Evolutionary conservation across 2,113 vertebrate species (phyloP), one percentile per base, ranked within the genome.

Genomic region (Pollimyrus isidori): DNA sequence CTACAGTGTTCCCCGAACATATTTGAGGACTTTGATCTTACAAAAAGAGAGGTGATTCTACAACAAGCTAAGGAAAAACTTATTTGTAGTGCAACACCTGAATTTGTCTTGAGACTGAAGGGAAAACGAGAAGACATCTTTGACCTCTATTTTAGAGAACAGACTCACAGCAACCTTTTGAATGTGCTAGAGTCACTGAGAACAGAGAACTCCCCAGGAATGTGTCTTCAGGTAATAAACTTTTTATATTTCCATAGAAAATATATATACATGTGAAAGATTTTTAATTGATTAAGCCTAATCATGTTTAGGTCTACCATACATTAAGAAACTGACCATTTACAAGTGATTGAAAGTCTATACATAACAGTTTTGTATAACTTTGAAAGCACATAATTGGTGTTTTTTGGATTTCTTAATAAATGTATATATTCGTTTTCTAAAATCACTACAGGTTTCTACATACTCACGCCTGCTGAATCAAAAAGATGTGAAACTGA

Each of bases 41-140:
- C 94, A 1, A 88, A 92, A 0, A 84, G 53, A 89, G 6, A 0
- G 17, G 0, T 58, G 0, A 93, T 95, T 46, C 89, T 85, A 2
- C 69, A 88, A 0, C 82, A 84, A 7, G 96, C 96, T 1, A 92
- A 91, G 30, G 42, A 92, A 90, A 92, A 92, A 0, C 93, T 97
- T 90, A 92, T 97, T 82, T 93, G 93, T 4, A 96, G 96, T 5
- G 96, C 96, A 86, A 96, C 97, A 2, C 96, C 97, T 0, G 97
- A 97, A 0, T 93, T 96, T 0, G 91, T 97, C 17, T 90, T 97
- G 46, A 94, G 96, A 35, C 91, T 94, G 49, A 88, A 52, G 3
- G 39, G 35, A 90, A 53, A 62, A 21, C 52, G 30, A 46, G 48
- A 87, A 82, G 53, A 21, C 6, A 73, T 91, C 13, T 73, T 89